Percentiles rank a stretch among this genome's conserved stretches.
These are phyloP conservation scores for Hystrix cristata DNA, from an alignment of 2,113 vertebrate genomes.

Conservation along the genomic window DNA sequence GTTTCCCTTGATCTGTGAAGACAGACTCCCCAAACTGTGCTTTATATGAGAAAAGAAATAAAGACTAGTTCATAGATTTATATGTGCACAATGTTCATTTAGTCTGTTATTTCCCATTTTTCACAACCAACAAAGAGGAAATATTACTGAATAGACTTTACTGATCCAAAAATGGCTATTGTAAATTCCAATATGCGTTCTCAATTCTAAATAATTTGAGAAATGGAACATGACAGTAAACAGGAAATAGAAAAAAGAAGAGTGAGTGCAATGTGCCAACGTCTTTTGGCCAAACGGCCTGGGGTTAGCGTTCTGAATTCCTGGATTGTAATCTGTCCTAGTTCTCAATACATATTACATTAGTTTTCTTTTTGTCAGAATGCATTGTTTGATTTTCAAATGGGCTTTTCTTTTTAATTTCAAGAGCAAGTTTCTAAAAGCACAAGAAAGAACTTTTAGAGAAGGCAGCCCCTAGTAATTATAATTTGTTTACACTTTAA, in stretches of 20 bases:
- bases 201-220: conserved; percentile 86
- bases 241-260: conserved; percentile 85
- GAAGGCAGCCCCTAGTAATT: neutral
- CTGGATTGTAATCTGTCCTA: conserved; percentile 27
- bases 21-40: conserved; percentile 47
- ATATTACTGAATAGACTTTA: conserved; percentile 80
- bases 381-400: conserved; percentile 20
- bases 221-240: conserved; percentile 86
- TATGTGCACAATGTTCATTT: conserved; percentile 80
- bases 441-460: neutral
- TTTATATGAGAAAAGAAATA: conserved; percentile 70
- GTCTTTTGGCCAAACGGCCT: conserved; percentile 6
- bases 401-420: conserved; percentile 40
- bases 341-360: conserved; percentile 17
- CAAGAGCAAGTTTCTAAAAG: conserved; percentile 1
- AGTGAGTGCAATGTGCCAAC: neutral
- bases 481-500: neutral
- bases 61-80: conserved; percentile 78
- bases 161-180: conserved; percentile 71
- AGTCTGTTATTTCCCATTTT: conserved; percentile 84
- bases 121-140: conserved; percentile 84
- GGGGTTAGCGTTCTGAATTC: conserved; percentile 56
- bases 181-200: conserved; percentile 82
- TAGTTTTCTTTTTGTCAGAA: conserved; percentile 31
- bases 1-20: neutral